phyloP scores from a whole-genome alignment of 2,888 invertebrate genomes.

The Coenonympha arcania region DNA sequence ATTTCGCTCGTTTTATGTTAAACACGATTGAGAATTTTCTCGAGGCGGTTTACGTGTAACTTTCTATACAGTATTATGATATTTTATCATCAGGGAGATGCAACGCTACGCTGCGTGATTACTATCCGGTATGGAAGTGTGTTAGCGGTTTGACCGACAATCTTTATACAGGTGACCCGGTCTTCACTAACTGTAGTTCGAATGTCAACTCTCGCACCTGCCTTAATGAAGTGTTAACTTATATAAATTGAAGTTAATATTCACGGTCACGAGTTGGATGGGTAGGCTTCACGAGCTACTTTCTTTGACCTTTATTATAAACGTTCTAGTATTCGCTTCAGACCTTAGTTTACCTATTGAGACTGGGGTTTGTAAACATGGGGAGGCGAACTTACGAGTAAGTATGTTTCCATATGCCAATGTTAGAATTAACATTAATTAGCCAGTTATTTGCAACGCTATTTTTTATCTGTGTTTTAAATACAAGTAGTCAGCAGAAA shows the following conservation, averaged over 20 bases:
- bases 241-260: constrained; percentile 62
- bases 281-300: constrained; percentile 31
- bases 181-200: constrained; percentile 63
- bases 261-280: constrained; percentile 33
- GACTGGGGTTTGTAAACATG: too few species aligned
- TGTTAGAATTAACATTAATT: too few species aligned
- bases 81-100: constrained; percentile 22
- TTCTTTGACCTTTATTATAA: constrained; percentile 2
- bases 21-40: constrained; percentile 2
- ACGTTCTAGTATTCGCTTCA: not conserved
- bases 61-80: constrained; percentile 24
- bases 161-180: constrained; percentile 64
- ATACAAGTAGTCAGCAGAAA: too few species aligned
- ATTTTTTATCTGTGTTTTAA: too few species aligned
- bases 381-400: too few species aligned
- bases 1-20: not conserved
- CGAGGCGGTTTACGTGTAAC: constrained; percentile 2
- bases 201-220: constrained; percentile 54
- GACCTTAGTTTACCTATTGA: too few species aligned
- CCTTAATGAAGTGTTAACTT: constrained; percentile 58
- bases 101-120: constrained; percentile 25
- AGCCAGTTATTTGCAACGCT: too few species aligned
- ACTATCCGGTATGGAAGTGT: constrained; percentile 50
- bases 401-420: too few species aligned
- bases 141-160: constrained; percentile 46